Evolutionary conservation across 2,888 invertebrate genomes (phyloP), one percentile per base, ranked within the genome.

Genomic region (Chrysotoxum bicinctum): DNA sequence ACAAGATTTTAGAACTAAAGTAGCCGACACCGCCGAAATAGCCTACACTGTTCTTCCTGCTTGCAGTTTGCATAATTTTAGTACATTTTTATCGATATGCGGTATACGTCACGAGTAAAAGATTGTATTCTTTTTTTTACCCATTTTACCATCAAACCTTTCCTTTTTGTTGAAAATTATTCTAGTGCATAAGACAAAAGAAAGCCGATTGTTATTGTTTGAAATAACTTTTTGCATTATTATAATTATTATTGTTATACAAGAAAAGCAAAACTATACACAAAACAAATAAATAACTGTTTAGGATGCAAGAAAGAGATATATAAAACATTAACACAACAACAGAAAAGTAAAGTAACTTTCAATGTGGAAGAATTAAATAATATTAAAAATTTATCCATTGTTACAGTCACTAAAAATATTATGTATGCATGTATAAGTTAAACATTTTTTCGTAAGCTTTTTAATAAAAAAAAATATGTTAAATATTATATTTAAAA

Each of bases 61-160:
- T 87, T 94, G 94, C 87, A 95, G 95, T 91, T 93, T 97, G 89
- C 96, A 96, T 92, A 96, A 95, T 93, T 95, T 95, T 88, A 95
- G 95, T 93, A 96, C 96, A 89, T 96, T 96, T 93, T 93, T 97
- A 88, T 97, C 97, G 87, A 94, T 97, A 91, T 96, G 95, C 92
- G 97, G 96, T 21, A 94, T 97, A 88, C 93, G 97, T 88, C 95
- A 96, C 91, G 95, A 95, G 90, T 95, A 92, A 88, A 45, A 68
- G 4, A 50, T 5, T 19, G 30, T 19, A 48, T 19, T 37, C 52
- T 2, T 19, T 40, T 35, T 62, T 2, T 19, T 62, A 23, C 64
- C 74, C 50, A 81, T 43, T 82, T 72, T 56, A 50, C 43, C n/a
- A 50, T 66, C 30, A 62, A 10, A 16, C 16, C 23, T 54, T 48